A percentile compares a stretch with the other conserved stretches of the same genome.
Conservation (phyloP, 2,113 vertebrate genomes). For the Bagarius yarrelli region DNA sequence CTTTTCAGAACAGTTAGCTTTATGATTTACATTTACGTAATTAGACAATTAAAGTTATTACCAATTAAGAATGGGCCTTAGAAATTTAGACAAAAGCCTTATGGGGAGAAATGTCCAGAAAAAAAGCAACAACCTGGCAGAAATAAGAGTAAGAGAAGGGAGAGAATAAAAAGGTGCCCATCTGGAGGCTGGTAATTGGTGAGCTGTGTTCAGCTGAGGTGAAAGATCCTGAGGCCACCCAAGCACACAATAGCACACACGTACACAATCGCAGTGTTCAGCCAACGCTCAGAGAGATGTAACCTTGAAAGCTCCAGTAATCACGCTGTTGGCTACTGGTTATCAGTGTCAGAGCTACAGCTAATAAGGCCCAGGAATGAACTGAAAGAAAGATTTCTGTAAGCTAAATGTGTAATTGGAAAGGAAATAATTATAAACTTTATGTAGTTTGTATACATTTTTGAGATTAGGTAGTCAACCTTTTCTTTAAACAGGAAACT, state of each 20-base stretch:
- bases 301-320: slow-evolving; percentile 45
- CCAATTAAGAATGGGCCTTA: too few species aligned
- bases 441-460: neutral
- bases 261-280: slow-evolving; percentile 3
- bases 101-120: slow-evolving; percentile 31
- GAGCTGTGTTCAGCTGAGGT: slow-evolving; percentile 35
- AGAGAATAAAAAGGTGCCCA: slow-evolving; percentile 29
- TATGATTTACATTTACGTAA: neutral
- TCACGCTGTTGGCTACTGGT: slow-evolving; percentile 8
- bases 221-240: slow-evolving; percentile 33
- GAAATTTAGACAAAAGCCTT: slow-evolving; percentile 33
- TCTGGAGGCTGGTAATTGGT: slow-evolving; percentile 41
- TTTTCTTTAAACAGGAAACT: too few species aligned
- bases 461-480: too few species aligned
- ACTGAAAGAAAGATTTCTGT: slow-evolving; percentile 9
- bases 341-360: slow-evolving; percentile 28
- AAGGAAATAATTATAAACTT: neutral
- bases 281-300: slow-evolving; percentile 13
- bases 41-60: too few species aligned
- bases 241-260: neutral
- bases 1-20: too few species aligned
- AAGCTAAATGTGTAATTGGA: neutral
- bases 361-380: neutral
- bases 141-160: neutral
- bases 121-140: slow-evolving; percentile 21